A percentile compares a stretch with the other conserved stretches of the same genome.
Evolutionary conservation across 2,888 invertebrate species (phyloP).

Genomic region (Hyppa rectilinea): DNA sequence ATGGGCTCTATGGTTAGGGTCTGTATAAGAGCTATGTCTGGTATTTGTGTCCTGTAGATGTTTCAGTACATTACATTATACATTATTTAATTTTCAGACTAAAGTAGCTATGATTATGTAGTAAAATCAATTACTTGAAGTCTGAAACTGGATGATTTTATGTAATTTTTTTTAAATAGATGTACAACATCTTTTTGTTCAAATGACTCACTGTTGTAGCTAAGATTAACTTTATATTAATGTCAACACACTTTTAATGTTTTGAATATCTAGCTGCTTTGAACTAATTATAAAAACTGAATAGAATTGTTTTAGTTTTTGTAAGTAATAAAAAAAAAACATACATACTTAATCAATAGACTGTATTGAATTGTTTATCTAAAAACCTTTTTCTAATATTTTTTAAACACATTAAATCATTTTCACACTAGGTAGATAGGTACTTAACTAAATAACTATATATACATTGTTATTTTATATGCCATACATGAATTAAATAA

Average conservation of each 20-base stretch:
- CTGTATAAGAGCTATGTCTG: background rate
- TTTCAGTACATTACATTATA: background rate
- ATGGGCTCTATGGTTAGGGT: background rate
- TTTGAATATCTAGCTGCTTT: conserved; percentile 1
- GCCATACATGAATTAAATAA: too few relatives aligned
- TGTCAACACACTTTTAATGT: conserved; percentile 9
- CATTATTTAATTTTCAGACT: too few relatives aligned
- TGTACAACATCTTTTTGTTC: conserved; percentile 5
- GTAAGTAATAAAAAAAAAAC: background rate
- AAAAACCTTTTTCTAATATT: too few relatives aligned
- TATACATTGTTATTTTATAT: too few relatives aligned
- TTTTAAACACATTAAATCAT: too few relatives aligned
- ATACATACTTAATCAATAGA: background rate
- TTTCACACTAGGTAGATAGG: too few relatives aligned
- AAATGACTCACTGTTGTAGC: conserved; percentile 15
- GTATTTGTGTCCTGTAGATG: too few relatives aligned
- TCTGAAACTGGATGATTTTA: too few relatives aligned
- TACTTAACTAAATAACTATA: too few relatives aligned
- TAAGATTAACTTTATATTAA: background rate
- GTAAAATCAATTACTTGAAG: too few relatives aligned
- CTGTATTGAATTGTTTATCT: background rate
- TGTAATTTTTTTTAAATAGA: background rate
- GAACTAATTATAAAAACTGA: background rate
- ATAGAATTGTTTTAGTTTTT: background rate
- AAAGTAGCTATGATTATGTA: too few relatives aligned